These are phyloP conservation scores for Pluvianellus socialis DNA, from an alignment of 2,113 vertebrate species.

Conservation along the genomic window DNA sequence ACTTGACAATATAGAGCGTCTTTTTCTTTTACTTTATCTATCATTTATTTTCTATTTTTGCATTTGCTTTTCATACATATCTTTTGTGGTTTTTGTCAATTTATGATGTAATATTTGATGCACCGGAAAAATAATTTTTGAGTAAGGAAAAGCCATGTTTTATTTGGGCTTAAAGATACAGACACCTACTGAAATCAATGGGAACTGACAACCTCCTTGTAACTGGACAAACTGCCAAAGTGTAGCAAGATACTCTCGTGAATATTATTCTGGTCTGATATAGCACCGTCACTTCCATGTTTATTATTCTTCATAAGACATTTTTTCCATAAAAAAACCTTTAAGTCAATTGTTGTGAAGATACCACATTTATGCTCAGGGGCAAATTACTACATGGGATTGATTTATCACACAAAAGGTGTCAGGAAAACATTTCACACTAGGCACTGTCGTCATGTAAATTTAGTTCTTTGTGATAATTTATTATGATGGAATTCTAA, in stretches of 20 bases:
- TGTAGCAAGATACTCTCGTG: neutral
- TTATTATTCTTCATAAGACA: neutral
- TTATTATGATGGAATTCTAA: neutral
- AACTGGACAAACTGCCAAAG: neutral
- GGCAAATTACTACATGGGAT: neutral
- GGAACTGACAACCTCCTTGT: neutral
- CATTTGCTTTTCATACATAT: neutral
- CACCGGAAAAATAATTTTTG: neutral
- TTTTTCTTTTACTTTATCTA: neutral
- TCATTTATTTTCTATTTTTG: neutral
- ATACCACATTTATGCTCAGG: neutral
- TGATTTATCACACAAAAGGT: neutral
- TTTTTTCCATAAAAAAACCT: neutral
- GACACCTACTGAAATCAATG: neutral
- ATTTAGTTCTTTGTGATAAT: neutral
- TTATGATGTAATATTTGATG: neutral
- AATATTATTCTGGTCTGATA: neutral
- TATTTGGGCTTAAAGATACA: neutral
- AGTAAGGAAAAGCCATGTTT: neutral
- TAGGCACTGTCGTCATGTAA: neutral
- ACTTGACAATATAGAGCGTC: neutral
- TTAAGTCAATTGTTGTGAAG: neutral
- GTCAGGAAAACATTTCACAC: neutral
- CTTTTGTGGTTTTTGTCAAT: neutral
- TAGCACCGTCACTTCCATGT: neutral